Evolutionary conservation across 2,888 invertebrate genomes (phyloP).

Genomic region (Trilocha varians): DNA sequence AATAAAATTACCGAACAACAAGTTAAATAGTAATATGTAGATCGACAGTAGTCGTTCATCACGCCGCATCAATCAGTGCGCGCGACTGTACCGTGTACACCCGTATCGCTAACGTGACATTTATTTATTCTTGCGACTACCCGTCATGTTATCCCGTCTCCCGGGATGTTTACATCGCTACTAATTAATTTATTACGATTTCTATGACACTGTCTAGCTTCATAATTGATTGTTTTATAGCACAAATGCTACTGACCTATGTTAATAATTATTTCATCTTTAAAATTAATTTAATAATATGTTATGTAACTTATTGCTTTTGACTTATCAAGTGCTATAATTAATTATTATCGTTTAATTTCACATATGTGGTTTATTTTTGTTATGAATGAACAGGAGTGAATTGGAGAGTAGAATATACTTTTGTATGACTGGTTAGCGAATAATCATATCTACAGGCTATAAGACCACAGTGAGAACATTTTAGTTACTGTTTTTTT

Average conservation of each 20-base stretch:
- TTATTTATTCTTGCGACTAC: slow-evolving; percentile 53
- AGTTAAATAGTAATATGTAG: neutral
- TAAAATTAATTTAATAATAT: no score
- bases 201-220: neutral
- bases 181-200: neutral
- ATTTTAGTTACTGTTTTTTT: no score
- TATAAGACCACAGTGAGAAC: no score
- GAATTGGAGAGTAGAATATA: no score
- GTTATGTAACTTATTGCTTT: no score
- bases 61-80: slow-evolving; percentile 54
- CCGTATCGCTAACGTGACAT: slow-evolving; percentile 53
- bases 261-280: neutral
- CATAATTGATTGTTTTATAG: neutral
- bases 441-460: no score
- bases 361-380: no score
- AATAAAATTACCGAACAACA: no score
- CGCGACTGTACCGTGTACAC: slow-evolving; percentile 30
- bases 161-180: neutral
- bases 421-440: no score
- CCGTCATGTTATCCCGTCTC: slow-evolving; percentile 37
- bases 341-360: no score
- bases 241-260: neutral
- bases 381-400: no score
- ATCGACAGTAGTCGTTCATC: slow-evolving; percentile 28
- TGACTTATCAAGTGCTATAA: no score